Percentiles rank a stretch among this genome's conserved stretches.
phyloP scores from a whole-genome alignment of 1,140 invertebrate species.

The Drosophila biarmipes region DNA sequence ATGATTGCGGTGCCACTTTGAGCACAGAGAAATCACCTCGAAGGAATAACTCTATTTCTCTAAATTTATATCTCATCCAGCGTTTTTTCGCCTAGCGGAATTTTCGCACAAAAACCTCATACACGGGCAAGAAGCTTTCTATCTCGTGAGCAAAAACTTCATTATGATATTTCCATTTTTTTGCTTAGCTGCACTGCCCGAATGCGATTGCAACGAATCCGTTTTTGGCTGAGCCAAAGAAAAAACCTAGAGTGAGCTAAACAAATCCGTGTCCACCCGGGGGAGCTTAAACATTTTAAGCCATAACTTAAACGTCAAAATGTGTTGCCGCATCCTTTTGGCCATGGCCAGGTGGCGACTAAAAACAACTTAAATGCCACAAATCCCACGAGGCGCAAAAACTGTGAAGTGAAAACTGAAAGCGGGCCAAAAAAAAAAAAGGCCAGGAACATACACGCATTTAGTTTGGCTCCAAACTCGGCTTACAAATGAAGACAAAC shows the following conservation, averaged over 20 bases:
- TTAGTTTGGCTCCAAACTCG: conserved; percentile 30
- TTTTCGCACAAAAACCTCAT: conserved; percentile 29
- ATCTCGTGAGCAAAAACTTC: conserved; percentile 4
- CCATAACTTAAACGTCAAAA: conserved; percentile 76
- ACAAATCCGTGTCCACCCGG: conserved; percentile 36
- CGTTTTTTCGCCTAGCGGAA: conserved; percentile 29
- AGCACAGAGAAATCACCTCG: conserved; percentile 21
- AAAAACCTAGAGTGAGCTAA: conserved; percentile 1
- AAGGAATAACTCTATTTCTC: conserved; percentile 22
- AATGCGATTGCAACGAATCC: conserved; percentile 24
- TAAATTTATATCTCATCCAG: conserved; percentile 33
- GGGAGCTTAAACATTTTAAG: conserved; percentile 72
- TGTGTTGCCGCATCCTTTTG: conserved; percentile 34
- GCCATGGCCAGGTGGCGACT: conserved; percentile 48
- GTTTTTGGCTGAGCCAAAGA: conserved; percentile 13
- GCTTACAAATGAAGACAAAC: conserved; percentile 70
- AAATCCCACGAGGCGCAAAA: conserved; percentile 50
- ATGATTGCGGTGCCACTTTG: conserved; percentile 7
- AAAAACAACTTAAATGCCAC: conserved; percentile 76
- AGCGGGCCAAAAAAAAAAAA: conserved; percentile 15
- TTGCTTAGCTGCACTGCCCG: not conserved
- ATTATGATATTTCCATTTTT: conserved; percentile 7
- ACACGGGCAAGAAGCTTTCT: not conserved
- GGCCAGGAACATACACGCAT: conserved; percentile 18
- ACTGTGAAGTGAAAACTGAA: not conserved